phyloP scores from a whole-genome alignment of 2,113 vertebrate species.

The Procapra przewalskii region DNA sequence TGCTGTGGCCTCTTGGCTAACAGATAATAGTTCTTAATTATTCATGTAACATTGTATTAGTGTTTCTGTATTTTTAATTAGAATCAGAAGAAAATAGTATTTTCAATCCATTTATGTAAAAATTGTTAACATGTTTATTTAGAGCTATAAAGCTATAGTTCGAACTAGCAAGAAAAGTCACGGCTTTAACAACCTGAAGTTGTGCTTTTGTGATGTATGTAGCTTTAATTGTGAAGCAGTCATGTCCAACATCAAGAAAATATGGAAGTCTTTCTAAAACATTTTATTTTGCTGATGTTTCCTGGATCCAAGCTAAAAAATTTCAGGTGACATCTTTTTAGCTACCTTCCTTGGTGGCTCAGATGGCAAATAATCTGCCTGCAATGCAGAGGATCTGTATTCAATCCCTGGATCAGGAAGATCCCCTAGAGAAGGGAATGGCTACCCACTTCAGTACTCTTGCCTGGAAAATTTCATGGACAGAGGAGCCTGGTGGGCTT shows the following conservation, averaged over 20 bases:
- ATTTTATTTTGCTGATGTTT: neutral
- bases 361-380: neutral
- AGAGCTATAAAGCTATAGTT: neutral
- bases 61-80: neutral
- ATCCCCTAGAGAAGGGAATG: neutral
- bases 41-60: neutral
- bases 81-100: neutral
- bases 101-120: neutral
- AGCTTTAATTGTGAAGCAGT: neutral
- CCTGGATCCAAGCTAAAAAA: neutral
- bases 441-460: neutral
- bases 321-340: neutral
- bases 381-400: neutral
- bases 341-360: neutral
- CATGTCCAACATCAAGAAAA: neutral
- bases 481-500: neutral
- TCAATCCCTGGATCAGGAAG: neutral
- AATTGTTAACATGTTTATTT: neutral
- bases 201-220: neutral
- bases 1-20: neutral
- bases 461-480: neutral
- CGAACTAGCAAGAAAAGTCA: neutral
- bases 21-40: neutral
- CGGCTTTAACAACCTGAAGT: neutral
- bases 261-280: neutral